Conservation (phyloP, 2,113 vertebrate genomes). For the Lamprotornis superbus region DNA sequence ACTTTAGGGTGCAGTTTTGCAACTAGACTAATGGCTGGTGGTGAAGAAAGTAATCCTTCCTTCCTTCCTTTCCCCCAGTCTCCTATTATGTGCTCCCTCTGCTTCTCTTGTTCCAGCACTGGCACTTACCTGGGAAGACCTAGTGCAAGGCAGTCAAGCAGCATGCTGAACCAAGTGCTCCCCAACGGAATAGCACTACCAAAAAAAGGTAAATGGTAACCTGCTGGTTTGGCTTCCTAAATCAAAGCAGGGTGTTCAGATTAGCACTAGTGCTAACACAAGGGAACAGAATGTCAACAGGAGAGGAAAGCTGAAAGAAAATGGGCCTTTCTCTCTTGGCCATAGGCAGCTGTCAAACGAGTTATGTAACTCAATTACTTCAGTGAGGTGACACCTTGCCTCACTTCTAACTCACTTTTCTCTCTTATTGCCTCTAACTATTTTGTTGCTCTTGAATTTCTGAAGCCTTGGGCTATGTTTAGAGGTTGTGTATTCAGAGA, state of each 20-base stretch:
- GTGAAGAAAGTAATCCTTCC: background rate
- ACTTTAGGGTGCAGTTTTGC: background rate
- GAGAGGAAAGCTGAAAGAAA: background rate
- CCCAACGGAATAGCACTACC: background rate
- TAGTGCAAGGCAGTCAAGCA: background rate
- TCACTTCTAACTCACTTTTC: background rate
- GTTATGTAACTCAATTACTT: background rate
- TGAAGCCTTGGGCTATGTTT: background rate
- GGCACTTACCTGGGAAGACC: background rate
- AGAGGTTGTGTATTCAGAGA: background rate
- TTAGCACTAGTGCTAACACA: background rate
- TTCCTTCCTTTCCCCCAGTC: background rate
- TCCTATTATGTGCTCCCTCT: background rate
- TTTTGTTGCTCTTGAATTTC: background rate
- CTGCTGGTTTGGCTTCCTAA: background rate
- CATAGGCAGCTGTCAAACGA: background rate
- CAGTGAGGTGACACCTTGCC: background rate
- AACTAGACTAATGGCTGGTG: background rate
- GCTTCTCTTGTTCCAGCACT: background rate
- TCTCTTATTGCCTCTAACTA: background rate
- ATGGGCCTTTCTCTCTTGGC: background rate
- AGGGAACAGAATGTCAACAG: background rate
- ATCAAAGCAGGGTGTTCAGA: background rate
- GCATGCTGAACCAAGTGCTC: background rate
- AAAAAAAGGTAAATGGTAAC: background rate